Evolutionary conservation across 2,113 vertebrate genomes (phyloP), one percentile per base, ranked within the genome.

Genomic region (Neodontobutis hainanensis): DNA sequence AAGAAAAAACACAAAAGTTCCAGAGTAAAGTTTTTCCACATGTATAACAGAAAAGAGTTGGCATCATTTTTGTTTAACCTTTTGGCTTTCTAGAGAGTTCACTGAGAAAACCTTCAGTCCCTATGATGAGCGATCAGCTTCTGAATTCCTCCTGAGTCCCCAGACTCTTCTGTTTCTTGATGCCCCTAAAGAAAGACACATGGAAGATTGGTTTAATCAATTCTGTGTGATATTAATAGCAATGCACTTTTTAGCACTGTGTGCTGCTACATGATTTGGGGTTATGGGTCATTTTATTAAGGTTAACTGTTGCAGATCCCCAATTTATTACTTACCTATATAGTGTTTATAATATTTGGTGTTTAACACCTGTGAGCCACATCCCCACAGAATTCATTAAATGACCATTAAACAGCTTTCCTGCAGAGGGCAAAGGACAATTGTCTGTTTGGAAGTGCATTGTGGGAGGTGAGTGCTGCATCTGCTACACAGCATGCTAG

Each of bases 401-500:
- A 40, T 60, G 56, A 51, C 55, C n/a, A 42, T 12, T 36, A 59
- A 65, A 34, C 60, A 55, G 61, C 40, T 4, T 32, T 35, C 48
- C 8, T 68, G 46, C 12, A 57, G 61, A 60, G 73, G 69, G 58
- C 70, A 78, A 70, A 78, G 65, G 75, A 65, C 81, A 81, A 70
- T 68, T 61, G 58, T 50, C 59, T 57, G 52, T 64, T 68, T 63
- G 53, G 57, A 57, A 66, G 65, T 42, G 55, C 55, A 57, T 49
- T 68, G 66, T 61, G 67, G 46, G 73, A 69, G 67, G 46, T 68
- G 62, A 68, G 61, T 1, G 68, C 60, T 63, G 69, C 85, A 82
- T 85, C 82, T 84, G 79, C 61, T 38, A 2, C 79, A 68, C 73
- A 78, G 79, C 77, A 61, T 70, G 79, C 44, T 51, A 47, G 56